A percentile compares a stretch with the other conserved stretches of the same genome.
Evolutionary conservation across 2,888 invertebrate species (phyloP).

Genomic region (Tachystola acroxantha): DNA sequence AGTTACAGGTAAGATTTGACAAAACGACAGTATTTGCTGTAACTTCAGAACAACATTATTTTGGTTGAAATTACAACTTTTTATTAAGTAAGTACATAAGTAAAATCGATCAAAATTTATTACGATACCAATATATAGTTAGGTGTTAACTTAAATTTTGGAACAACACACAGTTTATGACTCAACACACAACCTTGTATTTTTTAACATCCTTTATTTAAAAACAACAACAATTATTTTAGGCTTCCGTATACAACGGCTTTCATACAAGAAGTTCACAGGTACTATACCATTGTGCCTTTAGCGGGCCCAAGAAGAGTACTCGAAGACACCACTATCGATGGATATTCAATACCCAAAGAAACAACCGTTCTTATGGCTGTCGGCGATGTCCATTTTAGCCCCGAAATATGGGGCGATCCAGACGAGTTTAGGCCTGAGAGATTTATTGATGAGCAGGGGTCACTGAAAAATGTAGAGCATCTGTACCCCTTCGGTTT

Average conservation of each 20-base stretch:
- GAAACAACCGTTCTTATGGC: slow-evolving; percentile 75
- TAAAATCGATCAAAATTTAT: no score
- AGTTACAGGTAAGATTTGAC: slow-evolving; percentile 36
- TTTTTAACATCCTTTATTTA: no score
- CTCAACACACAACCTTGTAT: no score
- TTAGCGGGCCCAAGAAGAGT: slow-evolving; percentile 73
- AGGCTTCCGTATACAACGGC: slow-evolving; percentile 74
- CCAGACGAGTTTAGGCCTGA: slow-evolving; percentile 80
- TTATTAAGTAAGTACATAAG: no score
- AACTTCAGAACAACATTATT: no score
- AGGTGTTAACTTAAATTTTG: no score
- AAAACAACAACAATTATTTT: no score
- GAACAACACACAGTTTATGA: no score
- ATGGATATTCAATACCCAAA: slow-evolving; percentile 64
- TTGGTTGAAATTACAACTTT: no score
- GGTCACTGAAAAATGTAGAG: slow-evolving; percentile 70
- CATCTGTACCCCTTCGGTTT: slow-evolving; percentile 81
- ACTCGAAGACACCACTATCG: slow-evolving; percentile 45
- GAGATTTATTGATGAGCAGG: slow-evolving; percentile 78
- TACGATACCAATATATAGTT: no score
- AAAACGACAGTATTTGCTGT: no score
- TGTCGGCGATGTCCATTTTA: slow-evolving; percentile 68
- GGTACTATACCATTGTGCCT: slow-evolving; percentile 74
- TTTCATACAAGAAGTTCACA: slow-evolving; percentile 75
- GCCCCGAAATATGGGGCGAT: slow-evolving; percentile 74